phyloP scores from a whole-genome alignment of 2,888 invertebrate species.

The Pristionchus japonicus region DNA sequence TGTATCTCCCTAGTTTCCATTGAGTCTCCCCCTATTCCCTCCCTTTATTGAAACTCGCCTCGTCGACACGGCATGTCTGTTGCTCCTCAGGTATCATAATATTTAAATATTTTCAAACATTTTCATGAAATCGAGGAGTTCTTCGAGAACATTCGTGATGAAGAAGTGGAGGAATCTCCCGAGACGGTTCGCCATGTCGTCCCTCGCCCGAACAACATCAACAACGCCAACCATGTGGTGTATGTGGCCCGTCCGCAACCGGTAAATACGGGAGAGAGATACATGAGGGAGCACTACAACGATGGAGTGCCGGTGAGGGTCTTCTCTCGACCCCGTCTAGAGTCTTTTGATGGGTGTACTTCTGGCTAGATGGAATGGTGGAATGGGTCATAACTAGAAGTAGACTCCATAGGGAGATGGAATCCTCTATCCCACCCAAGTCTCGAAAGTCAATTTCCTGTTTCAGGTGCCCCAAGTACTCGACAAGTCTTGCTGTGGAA shows the following conservation, averaged over 20 bases:
- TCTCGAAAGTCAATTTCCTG: too few relatives aligned
- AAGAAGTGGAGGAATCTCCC: background rate
- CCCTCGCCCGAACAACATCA: background rate
- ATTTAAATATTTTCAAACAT: background rate
- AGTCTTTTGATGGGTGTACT: background rate
- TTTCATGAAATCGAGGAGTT: background rate
- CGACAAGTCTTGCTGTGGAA: conserved; percentile 29
- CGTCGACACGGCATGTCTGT: conserved; percentile 23
- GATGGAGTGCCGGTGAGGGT: background rate
- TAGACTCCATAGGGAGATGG: too few relatives aligned
- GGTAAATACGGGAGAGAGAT: conserved; percentile 16
- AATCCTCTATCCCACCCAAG: too few relatives aligned
- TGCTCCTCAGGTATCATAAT: background rate
- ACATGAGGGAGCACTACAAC: conserved; percentile 45
- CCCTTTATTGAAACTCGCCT: background rate
- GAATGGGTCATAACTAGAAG: too few relatives aligned
- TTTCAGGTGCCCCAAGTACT: conserved; percentile 24
- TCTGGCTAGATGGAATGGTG: too few relatives aligned
- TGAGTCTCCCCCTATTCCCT: background rate
- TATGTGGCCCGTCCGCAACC: background rate
- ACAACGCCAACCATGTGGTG: background rate
- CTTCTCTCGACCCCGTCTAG: background rate
- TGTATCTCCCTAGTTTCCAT: background rate
- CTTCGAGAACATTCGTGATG: background rate
- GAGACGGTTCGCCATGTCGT: background rate